Evolutionary conservation across 2,888 invertebrate genomes (phyloP), one percentile per base, ranked within the genome.

Genomic region (Dynastes tityus): DNA sequence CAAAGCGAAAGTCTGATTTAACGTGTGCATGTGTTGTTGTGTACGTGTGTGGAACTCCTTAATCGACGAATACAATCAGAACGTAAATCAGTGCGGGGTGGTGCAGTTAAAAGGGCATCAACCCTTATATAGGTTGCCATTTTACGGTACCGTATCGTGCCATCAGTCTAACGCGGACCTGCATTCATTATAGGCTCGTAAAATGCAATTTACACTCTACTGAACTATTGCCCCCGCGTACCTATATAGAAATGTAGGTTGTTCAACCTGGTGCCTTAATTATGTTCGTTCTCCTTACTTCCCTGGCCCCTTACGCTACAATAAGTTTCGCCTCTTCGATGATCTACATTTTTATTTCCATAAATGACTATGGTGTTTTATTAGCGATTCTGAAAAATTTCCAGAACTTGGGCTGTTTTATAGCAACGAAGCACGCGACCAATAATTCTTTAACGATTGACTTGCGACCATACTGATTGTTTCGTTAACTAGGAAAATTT

Each of bases 101-200:
- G 61, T 77, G 73, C 65, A 73, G 75, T 79, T 79, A 70, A 79
- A 80, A 80, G 79, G 80, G 78, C 80, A 79, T 79, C 80, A 79
- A 80, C 81, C 81, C 77, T 67, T 76, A 80, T 76, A 61, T 79
- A 70, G 81, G 81, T 73, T 80, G 78, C 74, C 77, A 80, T 80
- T 81, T 81, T 74, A 80, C 79, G 78, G 81, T 80, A 80, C 80
- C 80, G 74, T 75, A 73, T 65, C 74, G 81, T 81, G 75, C 81
- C 80, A 79, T 74, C 76, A 73, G 67, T 65, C 67, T 65, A 79
- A 78, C 55, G 40, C 40, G 61, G 68, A 37, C 55, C 71, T 79
- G 79, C 79, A 79, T 78, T 79, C 77, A 80, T 80, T 80, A 70
- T 65, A 64, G 68, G 58, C 37, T 45, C 64, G 32, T 76, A 74